These are phyloP conservation scores for Eilema depressum DNA, from an alignment of 2,888 invertebrate species.

Conservation along the genomic window DNA sequence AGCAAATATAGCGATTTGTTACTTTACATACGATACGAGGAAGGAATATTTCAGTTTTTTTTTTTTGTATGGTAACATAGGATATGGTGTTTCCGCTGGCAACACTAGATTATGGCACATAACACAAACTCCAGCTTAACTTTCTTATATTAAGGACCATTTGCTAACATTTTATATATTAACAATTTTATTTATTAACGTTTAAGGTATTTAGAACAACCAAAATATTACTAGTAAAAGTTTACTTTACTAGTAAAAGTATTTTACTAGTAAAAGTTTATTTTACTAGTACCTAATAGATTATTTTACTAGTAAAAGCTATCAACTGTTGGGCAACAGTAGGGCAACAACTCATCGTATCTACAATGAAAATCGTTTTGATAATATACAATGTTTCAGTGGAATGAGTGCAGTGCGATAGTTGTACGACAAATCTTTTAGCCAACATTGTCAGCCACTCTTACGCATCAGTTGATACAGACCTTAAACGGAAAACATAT, in stretches of 20 bases:
- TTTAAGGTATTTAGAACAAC: slow-evolving; percentile 31
- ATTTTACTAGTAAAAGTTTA: slow-evolving; percentile 7
- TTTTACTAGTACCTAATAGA: too few species aligned
- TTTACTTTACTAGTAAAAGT: background rate
- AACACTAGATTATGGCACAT: slow-evolving; percentile 84
- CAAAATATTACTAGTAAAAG: slow-evolving; percentile 13
- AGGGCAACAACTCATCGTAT: slow-evolving; percentile 32
- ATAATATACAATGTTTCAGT: slow-evolving; percentile 51
- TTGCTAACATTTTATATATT: slow-evolving; percentile 55
- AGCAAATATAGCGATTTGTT: slow-evolving; percentile 78
- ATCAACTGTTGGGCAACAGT: slow-evolving; percentile 34
- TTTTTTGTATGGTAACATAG: slow-evolving; percentile 81
- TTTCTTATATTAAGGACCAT: slow-evolving; percentile 85
- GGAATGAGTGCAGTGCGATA: slow-evolving; percentile 47
- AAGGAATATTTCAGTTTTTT: slow-evolving; percentile 72
- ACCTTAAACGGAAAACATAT: slow-evolving; percentile 42
- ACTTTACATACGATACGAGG: slow-evolving; percentile 76
- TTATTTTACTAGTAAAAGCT: background rate
- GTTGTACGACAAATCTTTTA: slow-evolving; percentile 20
- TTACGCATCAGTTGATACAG: slow-evolving; percentile 30
- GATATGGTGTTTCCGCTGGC: slow-evolving; percentile 83
- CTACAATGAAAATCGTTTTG: slow-evolving; percentile 44
- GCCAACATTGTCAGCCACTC: slow-evolving; percentile 21
- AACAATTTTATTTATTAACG: slow-evolving; percentile 40
- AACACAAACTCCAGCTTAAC: slow-evolving; percentile 72